Evolutionary conservation across 92 coral and sea anemone species (phyloP).

Genomic region (Metridium senile): DNA sequence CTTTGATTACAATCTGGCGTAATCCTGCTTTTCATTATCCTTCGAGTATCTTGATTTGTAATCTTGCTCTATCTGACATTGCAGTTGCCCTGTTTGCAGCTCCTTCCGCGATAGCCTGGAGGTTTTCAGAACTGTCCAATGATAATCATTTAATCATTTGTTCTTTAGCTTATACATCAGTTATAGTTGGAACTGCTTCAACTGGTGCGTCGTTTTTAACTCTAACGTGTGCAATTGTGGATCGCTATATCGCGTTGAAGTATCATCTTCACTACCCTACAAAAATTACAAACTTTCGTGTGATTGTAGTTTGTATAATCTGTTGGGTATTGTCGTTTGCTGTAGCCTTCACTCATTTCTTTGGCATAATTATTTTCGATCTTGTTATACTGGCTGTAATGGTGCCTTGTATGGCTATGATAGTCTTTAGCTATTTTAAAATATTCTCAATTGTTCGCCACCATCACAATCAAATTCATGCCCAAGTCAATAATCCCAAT

Average conservation of each 20-base stretch:
- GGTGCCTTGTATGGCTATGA: background rate
- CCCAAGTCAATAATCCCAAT: background rate
- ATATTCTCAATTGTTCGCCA: conserved; percentile 6
- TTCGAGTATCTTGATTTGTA: conserved; percentile 1
- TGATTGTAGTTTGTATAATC: background rate
- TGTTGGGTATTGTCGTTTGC: background rate
- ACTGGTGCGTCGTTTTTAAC: background rate
- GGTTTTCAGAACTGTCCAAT: background rate
- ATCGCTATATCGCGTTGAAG: conserved; percentile 13
- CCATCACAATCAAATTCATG: conserved; percentile 16
- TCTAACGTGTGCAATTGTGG: background rate
- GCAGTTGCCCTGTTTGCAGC: background rate
- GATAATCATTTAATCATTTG: background rate
- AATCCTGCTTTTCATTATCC: background rate
- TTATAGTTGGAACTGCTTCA: background rate
- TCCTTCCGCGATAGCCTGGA: background rate
- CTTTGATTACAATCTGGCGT: conserved; percentile 7
- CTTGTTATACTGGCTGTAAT: background rate
- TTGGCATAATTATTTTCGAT: background rate
- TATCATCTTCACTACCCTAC: conserved; percentile 8
- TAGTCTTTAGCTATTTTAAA: background rate
- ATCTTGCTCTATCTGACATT: conserved; percentile 12
- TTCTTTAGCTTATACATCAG: background rate
- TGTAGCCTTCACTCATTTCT: background rate
- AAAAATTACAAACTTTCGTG: background rate